Base-by-base conservation (phyloP, 2,888 invertebrate genomes). In the Ochropleura leucogaster region DNA sequence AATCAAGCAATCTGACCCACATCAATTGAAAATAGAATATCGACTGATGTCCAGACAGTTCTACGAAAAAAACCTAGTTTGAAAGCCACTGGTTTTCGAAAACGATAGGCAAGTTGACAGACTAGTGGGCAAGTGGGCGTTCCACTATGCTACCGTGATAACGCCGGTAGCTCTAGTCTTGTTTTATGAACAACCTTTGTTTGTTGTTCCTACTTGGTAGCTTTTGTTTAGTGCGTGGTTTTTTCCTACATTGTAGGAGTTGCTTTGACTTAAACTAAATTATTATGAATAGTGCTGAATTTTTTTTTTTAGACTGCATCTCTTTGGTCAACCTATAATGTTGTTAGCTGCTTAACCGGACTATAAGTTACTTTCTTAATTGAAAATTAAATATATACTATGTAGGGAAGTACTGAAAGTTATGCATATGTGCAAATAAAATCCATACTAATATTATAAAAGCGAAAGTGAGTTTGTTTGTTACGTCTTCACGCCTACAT, bases 61-160 rank as follows among this genome's bases (percentile, higher is more conserved):
- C 1, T n/a, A n/a, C 46, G n/a, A 46, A 20, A 44, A 60, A 75
- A 49, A 3, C 0, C 4, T 5, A 77, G 55, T 80, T 79, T 79
- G 68, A 62, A 30, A 68, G 51, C 44, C 81, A 46, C 69, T 79
- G 79, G 42, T 69, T 49, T 30, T 47, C 70, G 55, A 73, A 76
- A 67, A 68, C 72, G 72, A 67, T 79, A 63, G 40, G 69, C 59
- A 57, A 79, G 79, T 85, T 69, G 77, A 65, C 73, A 55, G 63
- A 40, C 64, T 68, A 79, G 79, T 74, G 60, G 57, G 64, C 57
- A 66, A 79, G 87, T 85, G 82, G 87, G 87, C 77, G 85, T 78
- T 42, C 49, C 40, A 78, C 79, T 82, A 82, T 51, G 86, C 87
- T 86, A 87, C 85, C 46, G 79, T 83, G 83, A 87, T 87, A 87